A percentile compares a stretch with the other conserved stretches of the same genome.
Evolutionary conservation across 2,797 vertebrate genomes (phyloP).

Genomic region (Hippocampus kuda): DNA sequence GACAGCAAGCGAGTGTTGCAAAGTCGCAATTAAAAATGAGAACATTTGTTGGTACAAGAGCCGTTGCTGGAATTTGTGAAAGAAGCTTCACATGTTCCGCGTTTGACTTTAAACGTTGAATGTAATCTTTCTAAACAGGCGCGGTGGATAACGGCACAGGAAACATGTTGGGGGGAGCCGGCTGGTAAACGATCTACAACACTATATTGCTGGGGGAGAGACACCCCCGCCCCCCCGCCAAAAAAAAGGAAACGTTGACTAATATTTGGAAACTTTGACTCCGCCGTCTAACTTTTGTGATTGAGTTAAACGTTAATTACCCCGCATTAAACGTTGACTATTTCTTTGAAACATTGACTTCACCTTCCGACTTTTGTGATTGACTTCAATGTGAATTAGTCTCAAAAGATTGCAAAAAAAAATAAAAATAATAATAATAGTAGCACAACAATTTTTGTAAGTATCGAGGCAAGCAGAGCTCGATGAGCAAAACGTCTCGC

Average conservation of each 20-base stretch:
- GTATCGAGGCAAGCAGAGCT: neutral
- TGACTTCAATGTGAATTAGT: neutral
- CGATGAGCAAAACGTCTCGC: neutral
- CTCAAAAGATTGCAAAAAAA: too few relatives aligned
- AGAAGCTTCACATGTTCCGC: neutral
- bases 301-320: neutral
- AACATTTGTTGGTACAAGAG: neutral
- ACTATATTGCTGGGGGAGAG: too few relatives aligned
- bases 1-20: neutral
- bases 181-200: neutral
- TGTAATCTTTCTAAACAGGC: neutral
- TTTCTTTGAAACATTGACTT: too few relatives aligned
- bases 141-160: neutral
- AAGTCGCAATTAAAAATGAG: neutral
- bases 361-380: too few relatives aligned
- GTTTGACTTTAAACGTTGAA: neutral
- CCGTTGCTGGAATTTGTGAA: neutral
- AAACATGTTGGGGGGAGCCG: neutral
- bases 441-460: neutral
- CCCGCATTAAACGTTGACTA: too few relatives aligned
- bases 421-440: too few relatives aligned
- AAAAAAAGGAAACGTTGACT: neutral
- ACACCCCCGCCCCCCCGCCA: accelerated
- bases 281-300: neutral
- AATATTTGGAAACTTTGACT: neutral